Percentiles rank a stretch among this genome's conserved stretches.
These are phyloP conservation scores for Marmota flaviventris DNA, from an alignment of 2,113 vertebrate species.

Conservation along the genomic window DNA sequence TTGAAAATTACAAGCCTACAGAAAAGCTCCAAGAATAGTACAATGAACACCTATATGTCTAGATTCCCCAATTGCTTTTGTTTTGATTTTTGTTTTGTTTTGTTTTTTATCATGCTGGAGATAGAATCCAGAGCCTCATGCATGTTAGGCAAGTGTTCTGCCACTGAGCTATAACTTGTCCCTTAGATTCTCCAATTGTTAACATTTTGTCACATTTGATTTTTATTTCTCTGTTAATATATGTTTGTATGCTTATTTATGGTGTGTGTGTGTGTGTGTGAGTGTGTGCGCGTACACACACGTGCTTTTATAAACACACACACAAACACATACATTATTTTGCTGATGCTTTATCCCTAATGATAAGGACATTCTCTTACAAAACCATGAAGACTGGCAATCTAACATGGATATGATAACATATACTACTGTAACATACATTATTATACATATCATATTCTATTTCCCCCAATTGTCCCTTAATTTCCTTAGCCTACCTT, in stretches of 20 bases:
- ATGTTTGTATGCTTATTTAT: not conserved
- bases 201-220: not conserved
- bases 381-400: not conserved
- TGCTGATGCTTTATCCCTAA: not conserved
- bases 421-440: not conserved
- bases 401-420: not conserved
- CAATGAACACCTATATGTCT: not conserved
- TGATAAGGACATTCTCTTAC: not conserved
- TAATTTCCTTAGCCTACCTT: not conserved
- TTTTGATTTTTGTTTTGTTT: not conserved
- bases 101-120: not conserved
- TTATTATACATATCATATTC: not conserved
- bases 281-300: no score
- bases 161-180: not conserved
- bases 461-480: not conserved
- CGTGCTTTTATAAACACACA: not conserved
- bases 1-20: slow-evolving; percentile 17
- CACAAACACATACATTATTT: not conserved
- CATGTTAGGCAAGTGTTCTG: not conserved
- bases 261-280: no score
- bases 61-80: not conserved
- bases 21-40: slow-evolving; percentile 5
- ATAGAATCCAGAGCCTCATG: not conserved
- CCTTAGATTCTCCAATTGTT: not conserved
- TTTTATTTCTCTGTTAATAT: not conserved